Conservation (phyloP, 2,113 vertebrate genomes). For the Azemiops feae region DNA sequence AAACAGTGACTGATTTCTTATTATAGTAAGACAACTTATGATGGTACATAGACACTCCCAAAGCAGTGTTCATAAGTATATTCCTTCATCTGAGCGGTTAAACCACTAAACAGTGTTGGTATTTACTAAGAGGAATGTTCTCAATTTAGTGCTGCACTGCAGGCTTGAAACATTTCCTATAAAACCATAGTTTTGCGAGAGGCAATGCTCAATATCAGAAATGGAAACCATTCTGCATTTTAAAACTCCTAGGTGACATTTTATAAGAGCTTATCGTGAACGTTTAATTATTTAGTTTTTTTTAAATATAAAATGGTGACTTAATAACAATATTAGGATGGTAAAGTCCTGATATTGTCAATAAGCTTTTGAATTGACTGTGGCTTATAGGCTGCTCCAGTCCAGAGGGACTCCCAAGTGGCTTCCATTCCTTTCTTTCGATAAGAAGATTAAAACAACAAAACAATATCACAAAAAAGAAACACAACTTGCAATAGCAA, state of each 20-base stretch:
- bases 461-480: not conserved
- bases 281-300: not conserved
- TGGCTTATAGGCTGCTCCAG: not conserved
- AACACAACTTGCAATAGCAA: not conserved
- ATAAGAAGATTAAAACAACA: not conserved
- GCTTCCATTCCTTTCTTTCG: not conserved
- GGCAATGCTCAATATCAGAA: not conserved
- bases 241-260: not conserved
- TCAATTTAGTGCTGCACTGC: not conserved
- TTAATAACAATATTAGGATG: not conserved
- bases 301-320: not conserved
- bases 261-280: not conserved
- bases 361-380: not conserved
- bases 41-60: rapidly evolving
- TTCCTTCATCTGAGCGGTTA: not conserved
- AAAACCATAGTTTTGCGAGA: not conserved
- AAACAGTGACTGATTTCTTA: rapidly evolving
- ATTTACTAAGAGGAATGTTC: conserved; percentile 4
- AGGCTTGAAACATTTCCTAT: conserved; percentile 20
- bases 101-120: conserved; percentile 25
- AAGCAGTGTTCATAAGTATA: not conserved
- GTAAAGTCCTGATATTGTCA: too few relatives aligned
- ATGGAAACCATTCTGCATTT: not conserved
- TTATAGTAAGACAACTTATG: not conserved
- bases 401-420: not conserved